These are phyloP conservation scores for Zaprionus africanus DNA, from an alignment of 1,140 invertebrate species.

Conservation along the genomic window DNA sequence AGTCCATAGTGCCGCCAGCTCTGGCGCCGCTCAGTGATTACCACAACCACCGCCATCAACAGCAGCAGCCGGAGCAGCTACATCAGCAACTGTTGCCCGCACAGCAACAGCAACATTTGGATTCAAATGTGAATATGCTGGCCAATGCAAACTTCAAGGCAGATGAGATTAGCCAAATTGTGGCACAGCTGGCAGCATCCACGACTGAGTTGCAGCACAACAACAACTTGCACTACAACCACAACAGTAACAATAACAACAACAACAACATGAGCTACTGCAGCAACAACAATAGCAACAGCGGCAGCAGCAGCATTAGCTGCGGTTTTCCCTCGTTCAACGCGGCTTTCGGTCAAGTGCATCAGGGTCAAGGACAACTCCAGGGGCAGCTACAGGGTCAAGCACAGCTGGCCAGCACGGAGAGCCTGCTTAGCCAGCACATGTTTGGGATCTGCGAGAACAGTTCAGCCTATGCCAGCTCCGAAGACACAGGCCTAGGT, in stretches of 20 bases:
- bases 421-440: constrained; percentile 72
- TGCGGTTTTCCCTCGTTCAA: constrained; percentile 67
- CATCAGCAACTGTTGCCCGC: constrained; percentile 26
- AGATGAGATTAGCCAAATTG: constrained; percentile 75
- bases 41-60: constrained; percentile 38
- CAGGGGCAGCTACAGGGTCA: constrained; percentile 17
- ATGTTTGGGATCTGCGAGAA: constrained; percentile 85
- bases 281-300: constrained; percentile 53
- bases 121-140: constrained; percentile 42
- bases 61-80: constrained; percentile 28
- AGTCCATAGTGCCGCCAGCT: constrained; percentile 64
- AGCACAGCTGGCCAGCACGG: constrained; percentile 55
- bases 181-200: constrained; percentile 66
- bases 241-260: constrained; percentile 47
- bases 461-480: constrained; percentile 86
- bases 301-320: constrained; percentile 53
- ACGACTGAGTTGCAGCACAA: constrained; percentile 41
- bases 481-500: constrained; percentile 86
- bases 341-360: constrained; percentile 62
- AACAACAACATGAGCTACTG: constrained; percentile 59
- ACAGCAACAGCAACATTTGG: constrained; percentile 41
- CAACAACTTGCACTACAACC: constrained; percentile 62
- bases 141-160: constrained; percentile 62
- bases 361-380: constrained; percentile 1
- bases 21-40: constrained; percentile 72